A percentile compares a stretch with the other conserved stretches of the same genome.
Evolutionary conservation across 2,888 invertebrate genomes (phyloP).

Genomic region (Eremobia ochroleuca): DNA sequence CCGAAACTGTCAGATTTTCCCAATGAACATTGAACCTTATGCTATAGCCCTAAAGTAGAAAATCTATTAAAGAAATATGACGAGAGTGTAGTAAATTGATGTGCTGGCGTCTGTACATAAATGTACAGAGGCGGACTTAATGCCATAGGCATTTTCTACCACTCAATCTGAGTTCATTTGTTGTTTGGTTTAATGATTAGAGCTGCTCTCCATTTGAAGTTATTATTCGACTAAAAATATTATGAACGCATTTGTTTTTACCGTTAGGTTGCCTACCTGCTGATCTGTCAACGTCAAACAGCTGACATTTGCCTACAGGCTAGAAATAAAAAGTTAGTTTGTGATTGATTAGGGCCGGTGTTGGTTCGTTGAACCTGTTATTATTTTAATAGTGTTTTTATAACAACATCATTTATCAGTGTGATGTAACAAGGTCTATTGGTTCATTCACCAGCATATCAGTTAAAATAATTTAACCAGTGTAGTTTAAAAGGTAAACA

Average conservation of each 20-base stretch:
- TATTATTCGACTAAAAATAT: background rate
- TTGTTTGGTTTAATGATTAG: background rate
- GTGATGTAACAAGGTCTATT: conserved; percentile 74
- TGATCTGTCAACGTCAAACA: conserved; percentile 62
- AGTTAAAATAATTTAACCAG: conserved; percentile 34
- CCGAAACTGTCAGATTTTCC: too few species aligned
- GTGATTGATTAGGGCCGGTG: conserved; percentile 27
- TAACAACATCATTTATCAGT: conserved; percentile 66
- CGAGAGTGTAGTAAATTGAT: too few species aligned
- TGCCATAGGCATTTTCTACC: too few species aligned
- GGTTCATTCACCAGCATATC: conserved; percentile 59
- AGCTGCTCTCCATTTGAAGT: background rate
- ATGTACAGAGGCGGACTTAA: too few species aligned
- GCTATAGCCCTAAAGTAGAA: too few species aligned
- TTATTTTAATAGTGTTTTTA: conserved; percentile 67
- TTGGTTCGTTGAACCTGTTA: conserved; percentile 52
- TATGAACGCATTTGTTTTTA: conserved; percentile 47
- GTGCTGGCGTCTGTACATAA: too few species aligned
- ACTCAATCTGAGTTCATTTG: too few species aligned
- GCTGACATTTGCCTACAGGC: conserved; percentile 23
- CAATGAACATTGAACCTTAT: too few species aligned
- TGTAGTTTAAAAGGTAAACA: conserved; percentile 49
- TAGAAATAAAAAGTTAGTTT: conserved; percentile 32
- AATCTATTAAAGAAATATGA: too few species aligned
- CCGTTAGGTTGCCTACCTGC: conserved; percentile 60